phyloP scores from a whole-genome alignment of 1,140 invertebrate species.

The Paracyclopina nana region DNA sequence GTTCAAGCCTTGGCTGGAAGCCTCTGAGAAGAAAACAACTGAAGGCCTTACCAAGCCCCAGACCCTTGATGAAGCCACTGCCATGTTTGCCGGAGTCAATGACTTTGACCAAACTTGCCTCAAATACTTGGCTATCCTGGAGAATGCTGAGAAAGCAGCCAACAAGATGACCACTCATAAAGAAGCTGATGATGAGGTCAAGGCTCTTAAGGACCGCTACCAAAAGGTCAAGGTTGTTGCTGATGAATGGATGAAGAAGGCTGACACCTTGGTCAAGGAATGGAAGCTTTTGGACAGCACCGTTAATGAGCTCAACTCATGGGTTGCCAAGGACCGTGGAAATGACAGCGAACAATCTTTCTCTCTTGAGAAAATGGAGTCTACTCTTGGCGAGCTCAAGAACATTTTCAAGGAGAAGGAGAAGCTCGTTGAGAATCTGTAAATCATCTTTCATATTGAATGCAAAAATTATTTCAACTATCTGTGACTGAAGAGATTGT shows the following conservation, averaged over 20 bases:
- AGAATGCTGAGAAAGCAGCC: conserved; percentile 5
- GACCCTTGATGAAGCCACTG: conserved; percentile 20
- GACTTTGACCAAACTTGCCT: conserved; percentile 7
- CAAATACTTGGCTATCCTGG: conserved; percentile 4
- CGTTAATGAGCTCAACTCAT: conserved; percentile 16
- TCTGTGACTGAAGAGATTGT: no score
- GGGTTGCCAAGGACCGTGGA: conserved; percentile 14
- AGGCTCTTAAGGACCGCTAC: conserved; percentile 6
- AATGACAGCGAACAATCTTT: conserved; percentile 13
- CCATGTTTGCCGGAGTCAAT: conserved; percentile 18
- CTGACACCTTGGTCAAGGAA: conserved; percentile 15
- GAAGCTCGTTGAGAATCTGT: conserved; percentile 17
- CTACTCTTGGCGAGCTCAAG: conserved; percentile 16
- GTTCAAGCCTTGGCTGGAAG: conserved; percentile 22
- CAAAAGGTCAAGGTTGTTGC: conserved; percentile 15
- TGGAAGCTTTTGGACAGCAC: conserved; percentile 15
- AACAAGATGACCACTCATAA: conserved; percentile 17
- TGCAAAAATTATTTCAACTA: no score
- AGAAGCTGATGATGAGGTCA: conserved; percentile 14
- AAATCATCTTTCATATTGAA: no score
- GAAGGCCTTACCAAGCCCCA: conserved; percentile 19
- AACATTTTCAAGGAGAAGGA: conserved; percentile 17
- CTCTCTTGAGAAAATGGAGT: conserved; percentile 16
- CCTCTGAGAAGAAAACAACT: conserved; percentile 19
- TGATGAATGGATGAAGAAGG: conserved; percentile 17